These are phyloP conservation scores for Dilophus febrilis DNA, from an alignment of 2,888 invertebrate genomes.

Conservation along the genomic window DNA sequence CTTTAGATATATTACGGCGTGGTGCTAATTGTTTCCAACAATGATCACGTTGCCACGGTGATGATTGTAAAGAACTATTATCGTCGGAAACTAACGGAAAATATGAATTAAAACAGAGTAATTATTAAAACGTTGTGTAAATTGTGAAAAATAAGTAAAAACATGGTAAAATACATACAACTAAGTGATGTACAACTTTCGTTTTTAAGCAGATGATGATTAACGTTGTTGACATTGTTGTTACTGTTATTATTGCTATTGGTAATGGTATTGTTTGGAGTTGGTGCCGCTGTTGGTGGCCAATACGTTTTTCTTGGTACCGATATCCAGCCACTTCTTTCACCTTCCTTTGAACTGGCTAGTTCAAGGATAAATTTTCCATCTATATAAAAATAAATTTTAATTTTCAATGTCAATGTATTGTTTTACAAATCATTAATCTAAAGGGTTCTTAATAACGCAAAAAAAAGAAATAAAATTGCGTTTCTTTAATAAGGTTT, in stretches of 20 bases:
- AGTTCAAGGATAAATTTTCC: constrained; percentile 80
- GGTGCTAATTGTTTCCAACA: constrained; percentile 75
- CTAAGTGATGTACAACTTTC: constrained; percentile 68
- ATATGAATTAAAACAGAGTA: constrained; percentile 8
- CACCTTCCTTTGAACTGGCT: constrained; percentile 57
- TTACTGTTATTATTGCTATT: too few species aligned
- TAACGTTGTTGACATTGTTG: constrained; percentile 20
- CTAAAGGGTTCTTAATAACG: too few species aligned
- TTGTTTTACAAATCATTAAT: too few species aligned
- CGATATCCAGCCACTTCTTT: constrained; percentile 74
- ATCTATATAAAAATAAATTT: too few species aligned
- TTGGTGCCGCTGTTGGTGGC: constrained; percentile 46
- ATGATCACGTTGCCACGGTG: constrained; percentile 81
- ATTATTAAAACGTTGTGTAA: constrained; percentile 1
- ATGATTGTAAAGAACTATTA: constrained; percentile 78
- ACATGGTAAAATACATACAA: constrained; percentile 35
- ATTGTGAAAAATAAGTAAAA: constrained; percentile 1
- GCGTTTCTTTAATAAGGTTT: too few species aligned
- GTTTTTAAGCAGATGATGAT: constrained; percentile 41
- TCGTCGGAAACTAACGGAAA: constrained; percentile 57
- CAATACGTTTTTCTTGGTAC: constrained; percentile 78
- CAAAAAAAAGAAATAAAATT: too few species aligned
- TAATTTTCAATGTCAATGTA: too few species aligned
- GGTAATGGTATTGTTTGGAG: constrained; percentile 16
- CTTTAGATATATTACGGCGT: constrained; percentile 16